Conservation (phyloP, 1,140 invertebrate genomes). For the Scaptomyza pallida region DNA sequence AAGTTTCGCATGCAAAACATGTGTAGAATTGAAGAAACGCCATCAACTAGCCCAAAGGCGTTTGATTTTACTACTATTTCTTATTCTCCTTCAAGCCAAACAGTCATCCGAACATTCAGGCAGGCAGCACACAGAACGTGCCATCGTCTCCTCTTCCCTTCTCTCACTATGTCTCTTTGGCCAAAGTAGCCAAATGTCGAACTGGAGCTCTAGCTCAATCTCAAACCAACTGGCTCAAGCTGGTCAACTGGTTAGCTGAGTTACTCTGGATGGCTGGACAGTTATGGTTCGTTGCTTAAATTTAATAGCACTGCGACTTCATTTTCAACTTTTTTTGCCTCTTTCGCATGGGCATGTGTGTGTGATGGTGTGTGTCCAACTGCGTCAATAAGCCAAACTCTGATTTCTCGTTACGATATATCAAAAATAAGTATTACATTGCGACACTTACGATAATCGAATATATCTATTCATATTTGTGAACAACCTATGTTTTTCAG, state of each 20-base stretch:
- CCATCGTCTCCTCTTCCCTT: slow-evolving; percentile 19
- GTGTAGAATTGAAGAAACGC: slow-evolving; percentile 67
- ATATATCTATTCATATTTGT: background rate
- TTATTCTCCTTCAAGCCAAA: slow-evolving; percentile 1
- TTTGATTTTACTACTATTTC: slow-evolving; percentile 17
- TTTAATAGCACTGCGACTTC: slow-evolving; percentile 69
- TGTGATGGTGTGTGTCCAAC: background rate
- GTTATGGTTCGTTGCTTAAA: slow-evolving; percentile 64
- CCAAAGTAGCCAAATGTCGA: slow-evolving; percentile 16
- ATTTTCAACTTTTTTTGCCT: background rate
- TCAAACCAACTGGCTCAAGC: background rate
- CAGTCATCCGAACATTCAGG: no score
- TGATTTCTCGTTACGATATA: background rate
- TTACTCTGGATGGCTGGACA: slow-evolving; percentile 1
- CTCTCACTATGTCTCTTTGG: no score
- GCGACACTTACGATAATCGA: background rate
- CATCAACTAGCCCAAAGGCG: slow-evolving; percentile 46
- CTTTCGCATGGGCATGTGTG: no score
- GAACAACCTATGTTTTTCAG: no score
- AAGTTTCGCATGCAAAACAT: slow-evolving; percentile 76
- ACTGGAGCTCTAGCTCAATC: background rate
- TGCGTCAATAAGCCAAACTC: background rate
- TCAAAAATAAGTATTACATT: background rate
- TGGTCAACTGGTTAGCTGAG: slow-evolving; percentile 22
- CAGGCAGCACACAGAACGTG: slow-evolving; percentile 40